Conservation (phyloP, 2,113 vertebrate genomes). For the Hipposideros armiger region DNA sequence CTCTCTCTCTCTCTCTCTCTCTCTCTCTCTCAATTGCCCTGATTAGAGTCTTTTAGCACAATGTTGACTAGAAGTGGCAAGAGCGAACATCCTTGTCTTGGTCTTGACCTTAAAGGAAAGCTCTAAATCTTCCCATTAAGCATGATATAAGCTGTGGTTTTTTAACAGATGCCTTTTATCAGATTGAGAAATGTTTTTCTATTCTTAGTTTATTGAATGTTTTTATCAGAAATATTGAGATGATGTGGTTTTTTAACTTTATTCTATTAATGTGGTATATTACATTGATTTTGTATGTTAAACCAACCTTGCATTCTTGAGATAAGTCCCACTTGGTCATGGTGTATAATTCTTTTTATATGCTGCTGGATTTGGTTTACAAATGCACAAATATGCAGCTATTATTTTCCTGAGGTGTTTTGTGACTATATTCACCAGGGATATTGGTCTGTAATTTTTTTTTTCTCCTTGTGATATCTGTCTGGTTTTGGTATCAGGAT, state of each 20-base stretch:
- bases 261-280: not conserved
- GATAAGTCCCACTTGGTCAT: not conserved
- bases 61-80: not conserved
- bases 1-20: not conserved
- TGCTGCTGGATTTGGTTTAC: not conserved
- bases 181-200: conserved; percentile 17
- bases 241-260: not conserved
- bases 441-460: not conserved
- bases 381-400: not conserved
- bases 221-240: conserved; percentile 36
- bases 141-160: not conserved
- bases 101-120: not conserved
- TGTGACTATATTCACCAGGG: not conserved
- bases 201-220: not conserved
- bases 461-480: not conserved
- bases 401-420: conserved; percentile 9
- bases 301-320: conserved; percentile 6
- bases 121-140: conserved; percentile 25
- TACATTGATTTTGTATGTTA: not conserved
- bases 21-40: not conserved
- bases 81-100: not conserved
- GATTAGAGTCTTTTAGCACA: not conserved
- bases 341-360: not conserved
- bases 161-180: not conserved
- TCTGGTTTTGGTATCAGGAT: conserved; percentile 8